phyloP scores from a whole-genome alignment of 2,797 vertebrate genomes.

The Pseudomugil tenellus region DNA sequence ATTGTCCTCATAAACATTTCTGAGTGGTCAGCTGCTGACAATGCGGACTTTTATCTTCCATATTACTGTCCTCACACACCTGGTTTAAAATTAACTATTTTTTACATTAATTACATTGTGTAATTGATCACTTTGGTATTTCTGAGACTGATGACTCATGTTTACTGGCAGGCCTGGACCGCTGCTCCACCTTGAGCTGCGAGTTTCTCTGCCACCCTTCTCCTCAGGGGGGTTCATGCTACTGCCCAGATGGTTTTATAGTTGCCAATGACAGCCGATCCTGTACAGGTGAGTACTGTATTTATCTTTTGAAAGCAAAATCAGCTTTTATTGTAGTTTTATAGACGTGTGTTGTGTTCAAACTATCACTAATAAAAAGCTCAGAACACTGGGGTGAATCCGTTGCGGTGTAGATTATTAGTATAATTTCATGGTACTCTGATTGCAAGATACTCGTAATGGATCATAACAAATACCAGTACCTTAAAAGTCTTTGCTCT shows the following conservation, averaged over 20 bases:
- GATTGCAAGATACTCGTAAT: background rate
- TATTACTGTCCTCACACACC: constrained; percentile 28
- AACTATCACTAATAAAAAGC: background rate
- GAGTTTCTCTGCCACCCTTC: constrained; percentile 78
- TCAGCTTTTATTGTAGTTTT: background rate
- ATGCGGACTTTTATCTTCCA: constrained; percentile 7
- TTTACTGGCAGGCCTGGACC: constrained; percentile 67
- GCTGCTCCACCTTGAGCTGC: constrained; percentile 79
- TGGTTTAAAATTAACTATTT: constrained; percentile 50
- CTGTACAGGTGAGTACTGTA: constrained; percentile 74
- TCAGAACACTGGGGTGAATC: background rate
- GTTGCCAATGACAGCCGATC: constrained; percentile 82
- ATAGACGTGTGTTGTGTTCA: background rate
- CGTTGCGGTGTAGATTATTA: background rate
- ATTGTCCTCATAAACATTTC: constrained; percentile 33
- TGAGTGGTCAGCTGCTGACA: constrained; percentile 35
- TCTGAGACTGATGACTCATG: constrained; percentile 9
- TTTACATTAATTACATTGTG: no score
- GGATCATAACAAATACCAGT: background rate
- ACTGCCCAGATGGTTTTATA: constrained; percentile 79
- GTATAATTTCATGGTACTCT: constrained; percentile 1
- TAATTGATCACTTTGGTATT: no score
- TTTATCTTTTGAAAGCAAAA: background rate
- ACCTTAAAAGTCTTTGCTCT: constrained; percentile 10
- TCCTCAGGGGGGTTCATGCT: constrained; percentile 79